Conservation (phyloP, 1,140 invertebrate genomes). For the Papilio polytes region DNA sequence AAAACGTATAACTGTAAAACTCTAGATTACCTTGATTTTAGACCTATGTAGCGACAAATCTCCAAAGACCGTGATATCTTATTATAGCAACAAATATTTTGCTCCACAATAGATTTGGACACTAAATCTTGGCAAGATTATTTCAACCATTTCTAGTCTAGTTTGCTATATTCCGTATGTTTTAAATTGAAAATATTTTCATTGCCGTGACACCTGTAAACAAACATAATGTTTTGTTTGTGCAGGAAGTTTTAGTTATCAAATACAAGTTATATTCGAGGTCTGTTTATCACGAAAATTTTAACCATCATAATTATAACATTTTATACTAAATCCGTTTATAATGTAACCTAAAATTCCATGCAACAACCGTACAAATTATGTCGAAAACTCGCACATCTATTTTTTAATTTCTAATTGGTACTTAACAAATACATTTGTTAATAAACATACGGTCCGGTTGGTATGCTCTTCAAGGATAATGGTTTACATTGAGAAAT, state of each 20-base stretch:
- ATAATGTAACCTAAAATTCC: background rate
- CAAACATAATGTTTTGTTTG: too few relatives aligned
- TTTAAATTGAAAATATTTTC: background rate
- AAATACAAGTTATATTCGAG: too few relatives aligned
- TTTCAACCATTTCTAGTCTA: background rate
- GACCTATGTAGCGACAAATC: background rate
- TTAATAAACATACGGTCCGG: slow-evolving; percentile 57
- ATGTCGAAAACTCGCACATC: slow-evolving; percentile 18
- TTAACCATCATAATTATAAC: background rate
- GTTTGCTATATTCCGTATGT: background rate
- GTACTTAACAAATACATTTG: slow-evolving; percentile 32
- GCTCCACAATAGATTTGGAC: background rate
- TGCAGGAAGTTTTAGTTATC: too few relatives aligned
- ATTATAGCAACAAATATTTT: background rate
- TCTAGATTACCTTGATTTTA: background rate
- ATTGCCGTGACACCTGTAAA: too few relatives aligned
- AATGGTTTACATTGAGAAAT: slow-evolving; percentile 57
- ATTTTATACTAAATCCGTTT: background rate
- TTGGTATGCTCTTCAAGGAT: slow-evolving; percentile 69
- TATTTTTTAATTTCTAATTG: slow-evolving; percentile 37
- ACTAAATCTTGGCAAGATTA: background rate
- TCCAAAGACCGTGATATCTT: background rate
- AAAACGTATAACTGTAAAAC: background rate
- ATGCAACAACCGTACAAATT: slow-evolving; percentile 6
- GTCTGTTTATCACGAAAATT: too few relatives aligned